Base-by-base conservation (phyloP, 2,888 invertebrate genomes). In the Spatulosminthurus flaviceps region DNA sequence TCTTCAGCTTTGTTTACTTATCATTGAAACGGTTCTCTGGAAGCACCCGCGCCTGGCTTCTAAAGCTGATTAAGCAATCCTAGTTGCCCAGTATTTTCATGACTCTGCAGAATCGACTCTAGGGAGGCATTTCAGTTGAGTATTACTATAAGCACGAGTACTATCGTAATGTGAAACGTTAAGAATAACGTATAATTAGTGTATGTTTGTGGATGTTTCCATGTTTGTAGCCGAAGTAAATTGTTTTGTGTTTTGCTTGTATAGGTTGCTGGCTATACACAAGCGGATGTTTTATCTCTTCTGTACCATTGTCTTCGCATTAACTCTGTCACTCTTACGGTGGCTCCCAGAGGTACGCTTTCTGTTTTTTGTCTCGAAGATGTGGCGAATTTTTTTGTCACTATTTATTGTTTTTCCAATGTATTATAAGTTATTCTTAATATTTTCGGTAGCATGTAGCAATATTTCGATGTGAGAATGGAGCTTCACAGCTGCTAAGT, bases 231-330 rank as follows among this genome's bases (percentile, higher is more conserved):
- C 16, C 51, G n/a, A 51, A 34, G 34, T 34, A 34, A 41, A 34
- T 42, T 72, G 66, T 72, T 7, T 66, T 16, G 19, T 64, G 42
- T 79, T 77, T 77, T 66, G 41, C 29, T 22, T 77, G n/a, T 74
- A 21, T 81, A 90, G 87, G 89, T 91, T 80, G 89, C 90, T 77
- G 91, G 91, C 66, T 90, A 89, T 85, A 91, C 90, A 0, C 88
- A 89, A 84, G 86, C 89, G 80, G 91, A 91, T 87, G 88, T 90
- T 22, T 87, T 88, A 77, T 88, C 89, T 61, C 89, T 89, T 88
- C 85, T 90, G 73, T 88, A 89, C 83, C 89, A 90, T 86, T 90
- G 90, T 86, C 88, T 89, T 83, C 88, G 89, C 82, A 89, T 89
- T 51, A 88, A 88, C 82, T 89, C 90, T 42, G 89, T 90, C 71